Evolutionary conservation across 2,113 vertebrate species (phyloP).

Genomic region (Tretioscincus oriximinensis): DNA sequence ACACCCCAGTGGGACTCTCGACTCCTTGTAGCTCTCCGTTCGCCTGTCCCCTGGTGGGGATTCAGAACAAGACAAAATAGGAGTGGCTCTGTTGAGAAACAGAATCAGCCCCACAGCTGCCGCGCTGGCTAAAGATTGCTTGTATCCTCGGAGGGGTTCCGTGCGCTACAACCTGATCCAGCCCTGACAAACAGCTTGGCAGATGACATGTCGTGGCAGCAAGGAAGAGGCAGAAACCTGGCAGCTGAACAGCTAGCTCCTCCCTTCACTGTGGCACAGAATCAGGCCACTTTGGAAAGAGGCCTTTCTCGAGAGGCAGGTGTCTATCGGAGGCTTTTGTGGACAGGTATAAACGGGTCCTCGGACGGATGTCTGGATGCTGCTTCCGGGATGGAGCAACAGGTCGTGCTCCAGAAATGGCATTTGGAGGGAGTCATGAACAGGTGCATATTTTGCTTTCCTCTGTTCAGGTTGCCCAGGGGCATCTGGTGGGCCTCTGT

Average conservation of each 20-base stretch:
- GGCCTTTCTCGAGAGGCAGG: not conserved
- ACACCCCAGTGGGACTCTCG: not conserved
- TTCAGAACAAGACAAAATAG: not conserved
- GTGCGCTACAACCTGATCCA: accelerated
- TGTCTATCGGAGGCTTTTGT: too few relatives aligned
- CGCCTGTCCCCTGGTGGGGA: not conserved
- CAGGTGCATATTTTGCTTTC: too few relatives aligned
- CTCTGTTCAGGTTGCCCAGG: too few relatives aligned
- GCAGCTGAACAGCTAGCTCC: not conserved
- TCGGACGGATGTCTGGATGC: too few relatives aligned
- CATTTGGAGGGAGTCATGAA: too few relatives aligned
- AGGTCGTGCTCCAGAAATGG: too few relatives aligned
- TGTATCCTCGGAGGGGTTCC: accelerated
- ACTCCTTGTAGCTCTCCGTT: not conserved
- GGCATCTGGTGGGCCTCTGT: too few relatives aligned
- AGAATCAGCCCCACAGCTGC: not conserved
- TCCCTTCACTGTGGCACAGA: not conserved
- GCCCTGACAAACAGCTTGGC: not conserved
- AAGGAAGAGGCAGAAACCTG: not conserved
- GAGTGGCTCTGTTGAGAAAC: not conserved
- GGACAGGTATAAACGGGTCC: too few relatives aligned
- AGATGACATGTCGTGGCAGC: not conserved
- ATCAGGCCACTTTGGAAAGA: not conserved
- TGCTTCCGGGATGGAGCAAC: too few relatives aligned
- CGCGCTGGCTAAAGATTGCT: not conserved